phyloP scores from a whole-genome alignment of 37 sponge, comb jelly and placozoan species.

The Mnemiopsis leidyi region DNA sequence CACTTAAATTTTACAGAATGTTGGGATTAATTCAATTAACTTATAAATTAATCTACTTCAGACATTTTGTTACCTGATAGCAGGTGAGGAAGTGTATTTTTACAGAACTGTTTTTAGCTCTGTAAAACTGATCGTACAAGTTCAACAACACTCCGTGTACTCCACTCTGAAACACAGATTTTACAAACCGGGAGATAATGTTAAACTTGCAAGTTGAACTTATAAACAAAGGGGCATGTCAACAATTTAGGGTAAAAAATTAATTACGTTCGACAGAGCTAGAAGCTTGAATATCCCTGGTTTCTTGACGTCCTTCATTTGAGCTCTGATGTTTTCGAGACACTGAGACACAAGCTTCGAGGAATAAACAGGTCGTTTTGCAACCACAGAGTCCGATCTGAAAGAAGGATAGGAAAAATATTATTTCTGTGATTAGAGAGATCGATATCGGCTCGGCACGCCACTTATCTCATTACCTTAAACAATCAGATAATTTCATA shows the following conservation, averaged over 20 bases:
- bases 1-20: neutral
- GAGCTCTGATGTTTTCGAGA: neutral
- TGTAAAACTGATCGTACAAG: neutral
- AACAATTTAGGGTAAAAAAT: too few species aligned
- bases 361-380: neutral
- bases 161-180: conserved; percentile 45
- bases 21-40: too few species aligned
- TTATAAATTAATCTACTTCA: too few species aligned
- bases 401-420: too few species aligned
- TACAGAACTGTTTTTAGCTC: neutral
- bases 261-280: neutral
- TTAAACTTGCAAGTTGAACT: too few species aligned
- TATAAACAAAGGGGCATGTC: too few species aligned
- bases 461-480: too few species aligned
- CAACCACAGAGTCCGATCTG: neutral
- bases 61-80: too few species aligned
- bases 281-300: conserved; percentile 25
- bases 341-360: neutral
- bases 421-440: too few species aligned
- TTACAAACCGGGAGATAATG: too few species aligned
- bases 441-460: too few species aligned
- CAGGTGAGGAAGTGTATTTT: neutral
- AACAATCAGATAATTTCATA: too few species aligned
- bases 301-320: neutral
- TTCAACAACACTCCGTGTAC: neutral